Base-by-base conservation (phyloP, 2,113 vertebrate genomes). In the Aldabrachelys gigantea region DNA sequence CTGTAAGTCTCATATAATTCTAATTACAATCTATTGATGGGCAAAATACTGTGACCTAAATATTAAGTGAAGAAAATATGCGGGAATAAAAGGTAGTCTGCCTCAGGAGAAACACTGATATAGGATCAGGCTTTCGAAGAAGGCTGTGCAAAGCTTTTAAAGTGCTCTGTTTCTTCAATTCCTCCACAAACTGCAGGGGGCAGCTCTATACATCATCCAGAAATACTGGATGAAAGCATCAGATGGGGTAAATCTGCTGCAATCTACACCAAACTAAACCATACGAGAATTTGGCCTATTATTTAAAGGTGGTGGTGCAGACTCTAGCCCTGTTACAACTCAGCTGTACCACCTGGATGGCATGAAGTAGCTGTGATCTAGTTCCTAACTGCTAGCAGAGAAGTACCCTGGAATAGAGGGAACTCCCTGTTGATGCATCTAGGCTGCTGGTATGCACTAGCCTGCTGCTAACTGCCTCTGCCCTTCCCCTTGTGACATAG, bases 121-220 rank as follows among this genome's bases (percentile, higher is more conserved):
- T 35, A 6, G 89, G 81, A 56, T 41, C 11, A 95, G 75, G 5
- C 38, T 89, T 94, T 53, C 52, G 50, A 86, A 92, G 25, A 79
- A 84, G 4, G 4, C 38, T 81, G 2, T 31, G 6, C 12, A 82
- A n/a, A 80, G 3, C 54, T 90, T 72, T 79, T 86, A 90, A 94
- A 93, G 47, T 11, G 8, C 44, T 80, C 29, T 83, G 75, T n/a
- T 59, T 59, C 41, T 75, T 10, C 52, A 52, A 47, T 82, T 75
- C 19, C 31, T 49, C 44, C 47, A 75, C 50, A 57, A 47, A 76
- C 22, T 87, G 89, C 1, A 78, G 80, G 57, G 5, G 85, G 47
- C 49, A 0, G 0, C 2, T 54, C 76, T 31, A 65, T 25, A 4
- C 44, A 31, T 9, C 80, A 35, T 50, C 19, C 12, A 13, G 2